These are phyloP conservation scores for Odocoileus hemionus DNA, from an alignment of 2,113 vertebrate genomes.

Conservation along the genomic window DNA sequence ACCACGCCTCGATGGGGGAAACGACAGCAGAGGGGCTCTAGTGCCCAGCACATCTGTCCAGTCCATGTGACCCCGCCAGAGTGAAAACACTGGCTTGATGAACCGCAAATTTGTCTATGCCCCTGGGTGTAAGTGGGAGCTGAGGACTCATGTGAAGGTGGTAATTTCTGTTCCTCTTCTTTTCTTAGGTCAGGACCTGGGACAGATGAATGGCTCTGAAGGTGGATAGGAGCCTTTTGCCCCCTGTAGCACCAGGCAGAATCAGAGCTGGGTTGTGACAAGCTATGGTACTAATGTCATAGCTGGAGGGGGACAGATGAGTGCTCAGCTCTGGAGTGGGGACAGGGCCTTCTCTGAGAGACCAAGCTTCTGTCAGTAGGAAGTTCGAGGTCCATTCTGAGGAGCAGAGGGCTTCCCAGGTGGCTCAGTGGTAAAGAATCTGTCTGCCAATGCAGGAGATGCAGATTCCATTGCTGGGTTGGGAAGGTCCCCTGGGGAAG, in stretches of 20 bases:
- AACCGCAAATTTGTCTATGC: not conserved
- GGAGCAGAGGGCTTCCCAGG: not conserved
- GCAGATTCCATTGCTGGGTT: not conserved
- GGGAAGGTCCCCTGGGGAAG: not conserved
- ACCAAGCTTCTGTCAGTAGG: not conserved
- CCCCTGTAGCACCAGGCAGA: not conserved
- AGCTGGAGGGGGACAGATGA: not conserved
- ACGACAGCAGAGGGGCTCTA: not conserved
- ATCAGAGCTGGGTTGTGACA: not conserved
- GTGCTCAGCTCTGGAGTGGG: not conserved
- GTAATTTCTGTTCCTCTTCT: conserved; percentile 6
- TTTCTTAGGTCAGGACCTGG: not conserved
- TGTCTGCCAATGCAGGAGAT: not conserved
- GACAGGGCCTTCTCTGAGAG: not conserved
- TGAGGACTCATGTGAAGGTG: not conserved
- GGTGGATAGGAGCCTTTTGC: not conserved
- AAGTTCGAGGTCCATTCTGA: not conserved
- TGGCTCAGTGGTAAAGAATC: not conserved
- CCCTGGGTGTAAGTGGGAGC: not conserved
- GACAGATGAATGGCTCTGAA: not conserved
- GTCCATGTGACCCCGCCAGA: not conserved
- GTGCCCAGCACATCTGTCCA: not conserved
- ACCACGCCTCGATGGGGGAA: not conserved
- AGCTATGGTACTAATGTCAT: not conserved
- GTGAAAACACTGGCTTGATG: not conserved